These are phyloP conservation scores for Phrynocephalus forsythii DNA, from an alignment of 2,797 vertebrate species.

Conservation along the genomic window DNA sequence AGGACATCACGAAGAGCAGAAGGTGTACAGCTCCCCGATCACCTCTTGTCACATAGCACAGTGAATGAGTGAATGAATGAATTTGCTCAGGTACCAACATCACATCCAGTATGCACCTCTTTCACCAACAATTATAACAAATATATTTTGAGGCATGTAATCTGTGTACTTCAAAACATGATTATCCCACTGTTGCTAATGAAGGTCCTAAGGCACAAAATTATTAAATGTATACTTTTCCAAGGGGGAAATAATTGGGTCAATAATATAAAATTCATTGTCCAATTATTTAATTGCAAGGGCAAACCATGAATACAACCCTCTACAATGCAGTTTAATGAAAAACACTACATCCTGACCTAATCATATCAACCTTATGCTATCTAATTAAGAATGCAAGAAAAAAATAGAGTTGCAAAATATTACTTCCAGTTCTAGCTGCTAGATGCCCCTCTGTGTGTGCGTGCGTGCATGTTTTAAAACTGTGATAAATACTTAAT, in stretches of 20 bases:
- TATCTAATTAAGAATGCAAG: conserved; percentile 99
- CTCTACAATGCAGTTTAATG: conserved; percentile 99
- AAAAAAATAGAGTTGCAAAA: conserved; percentile 99
- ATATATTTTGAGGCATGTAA: conserved; percentile 65
- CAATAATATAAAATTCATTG: conserved; percentile 94
- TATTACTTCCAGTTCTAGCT: conserved; percentile 97
- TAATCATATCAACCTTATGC: conserved; percentile 99
- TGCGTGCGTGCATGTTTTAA: conserved; percentile 76
- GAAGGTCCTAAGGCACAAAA: conserved; percentile 92
- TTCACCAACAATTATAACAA: conserved; percentile 55
- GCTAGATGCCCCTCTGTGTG: conserved; percentile 89
- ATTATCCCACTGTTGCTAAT: conserved; percentile 84
- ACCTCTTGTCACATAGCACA: not conserved
- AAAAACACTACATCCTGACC: conserved; percentile 99
- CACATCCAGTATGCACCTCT: conserved; percentile 38
- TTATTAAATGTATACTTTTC: conserved; percentile 97
- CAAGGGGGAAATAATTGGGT: conserved; percentile 95
- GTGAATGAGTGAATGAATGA: conserved; percentile 6
- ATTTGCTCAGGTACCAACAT: conserved; percentile 2
- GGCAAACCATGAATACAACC: conserved; percentile 96
- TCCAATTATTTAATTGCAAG: conserved; percentile 99
- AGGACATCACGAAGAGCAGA: not conserved
- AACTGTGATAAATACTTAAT: conserved; percentile 97
- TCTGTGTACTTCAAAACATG: conserved; percentile 79
- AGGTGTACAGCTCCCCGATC: not conserved